Conservation (phyloP, 2,888 invertebrate species). For the Ophraella communa region DNA sequence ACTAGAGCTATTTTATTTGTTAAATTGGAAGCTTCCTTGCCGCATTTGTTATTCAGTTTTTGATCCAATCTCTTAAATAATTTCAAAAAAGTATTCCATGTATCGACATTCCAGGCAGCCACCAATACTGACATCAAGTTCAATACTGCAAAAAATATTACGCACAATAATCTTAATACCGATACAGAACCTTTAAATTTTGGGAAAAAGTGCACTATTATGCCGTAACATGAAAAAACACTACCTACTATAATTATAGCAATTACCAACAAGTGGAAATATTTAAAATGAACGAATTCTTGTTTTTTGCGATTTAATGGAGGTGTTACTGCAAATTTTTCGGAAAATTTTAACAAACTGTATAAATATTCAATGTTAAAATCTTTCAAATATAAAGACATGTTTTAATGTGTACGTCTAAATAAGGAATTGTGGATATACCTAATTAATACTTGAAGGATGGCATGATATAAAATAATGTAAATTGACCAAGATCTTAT, state of each 20-base stretch:
- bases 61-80: constrained; percentile 27
- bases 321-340: constrained; percentile 27
- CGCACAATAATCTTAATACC: constrained; percentile 20
- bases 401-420: neutral
- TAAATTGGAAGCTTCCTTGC: neutral
- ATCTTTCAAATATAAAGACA: constrained; percentile 22
- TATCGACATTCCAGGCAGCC: constrained; percentile 24
- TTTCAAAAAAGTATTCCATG: constrained; percentile 33
- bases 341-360: constrained; percentile 29
- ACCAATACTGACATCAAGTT: constrained; percentile 28
- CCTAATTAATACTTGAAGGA: too few relatives aligned
- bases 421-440: too few relatives aligned
- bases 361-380: constrained; percentile 25
- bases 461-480: too few relatives aligned
- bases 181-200: constrained; percentile 17
- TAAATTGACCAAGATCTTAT: too few relatives aligned
- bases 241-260: constrained; percentile 15
- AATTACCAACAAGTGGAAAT: constrained; percentile 20
- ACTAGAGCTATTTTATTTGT: constrained; percentile 22
- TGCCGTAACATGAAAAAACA: constrained; percentile 17
- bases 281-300: constrained; percentile 18
- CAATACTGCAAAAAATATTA: constrained; percentile 8
- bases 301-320: constrained; percentile 19
- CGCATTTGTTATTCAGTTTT: constrained; percentile 23
- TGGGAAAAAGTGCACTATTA: constrained; percentile 19